Conservation (phyloP, 2,888 invertebrate genomes). For the Carterocephalus palaemon region DNA sequence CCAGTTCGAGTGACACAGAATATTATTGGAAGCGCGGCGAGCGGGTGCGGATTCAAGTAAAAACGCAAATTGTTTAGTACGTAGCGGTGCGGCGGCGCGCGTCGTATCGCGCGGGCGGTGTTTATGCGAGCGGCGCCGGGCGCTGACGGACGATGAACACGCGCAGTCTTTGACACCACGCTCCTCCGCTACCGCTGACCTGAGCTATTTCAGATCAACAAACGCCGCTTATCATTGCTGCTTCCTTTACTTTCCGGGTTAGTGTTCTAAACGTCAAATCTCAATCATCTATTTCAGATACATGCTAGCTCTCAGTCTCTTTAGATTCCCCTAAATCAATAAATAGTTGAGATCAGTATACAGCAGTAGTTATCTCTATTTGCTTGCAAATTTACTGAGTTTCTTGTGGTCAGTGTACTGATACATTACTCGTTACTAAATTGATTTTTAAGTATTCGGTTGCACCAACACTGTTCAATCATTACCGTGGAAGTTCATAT, state of each 20-base stretch:
- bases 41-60: slow-evolving; percentile 46
- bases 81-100: slow-evolving; percentile 31
- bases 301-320: too few species aligned
- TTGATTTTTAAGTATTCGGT: slow-evolving; percentile 25
- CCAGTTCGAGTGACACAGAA: slow-evolving; percentile 6
- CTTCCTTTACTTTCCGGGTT: slow-evolving; percentile 32
- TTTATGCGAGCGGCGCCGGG: slow-evolving; percentile 61
- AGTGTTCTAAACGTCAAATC: too few species aligned
- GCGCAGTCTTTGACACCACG: slow-evolving; percentile 66
- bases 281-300: too few species aligned
- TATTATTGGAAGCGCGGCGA: slow-evolving; percentile 22
- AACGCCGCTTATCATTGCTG: slow-evolving; percentile 38
- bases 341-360: too few species aligned
- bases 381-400: too few species aligned
- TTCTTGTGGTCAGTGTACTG: too few species aligned
- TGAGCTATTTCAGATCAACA: slow-evolving; percentile 51
- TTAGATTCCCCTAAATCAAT: too few species aligned
- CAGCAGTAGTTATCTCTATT: too few species aligned
- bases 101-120: slow-evolving; percentile 43
- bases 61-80: slow-evolving; percentile 58
- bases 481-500: slow-evolving; percentile 52
- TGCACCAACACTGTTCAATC: slow-evolving; percentile 45
- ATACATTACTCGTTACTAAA: too few species aligned
- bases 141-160: slow-evolving; percentile 66
- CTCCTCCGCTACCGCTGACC: slow-evolving; percentile 46